Evolutionary conservation across 2,797 vertebrate species (phyloP).

Genomic region (Poeciliopsis turneri): DNA sequence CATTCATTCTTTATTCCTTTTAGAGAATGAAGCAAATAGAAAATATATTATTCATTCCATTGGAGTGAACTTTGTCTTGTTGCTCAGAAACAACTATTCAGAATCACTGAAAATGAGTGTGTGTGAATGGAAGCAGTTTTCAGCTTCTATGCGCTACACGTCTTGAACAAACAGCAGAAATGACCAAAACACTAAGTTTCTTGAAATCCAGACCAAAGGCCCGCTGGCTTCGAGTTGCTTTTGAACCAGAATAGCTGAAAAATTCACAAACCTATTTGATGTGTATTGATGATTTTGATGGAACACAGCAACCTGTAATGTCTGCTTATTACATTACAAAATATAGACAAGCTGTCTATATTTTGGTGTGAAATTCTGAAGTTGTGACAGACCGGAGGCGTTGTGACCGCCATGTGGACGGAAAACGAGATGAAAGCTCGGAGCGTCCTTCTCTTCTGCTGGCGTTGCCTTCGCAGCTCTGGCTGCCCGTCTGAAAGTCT

Average conservation of each 20-base stretch:
- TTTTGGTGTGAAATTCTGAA: background rate
- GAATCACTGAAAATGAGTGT: background rate
- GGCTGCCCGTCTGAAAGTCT: background rate
- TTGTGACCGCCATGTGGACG: background rate
- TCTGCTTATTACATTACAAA: too few species aligned
- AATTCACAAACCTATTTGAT: too few species aligned
- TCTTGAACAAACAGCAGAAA: too few species aligned
- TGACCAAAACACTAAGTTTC: too few species aligned
- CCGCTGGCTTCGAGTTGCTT: too few species aligned
- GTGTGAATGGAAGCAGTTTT: too few species aligned
- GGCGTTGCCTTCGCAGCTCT: slow-evolving; percentile 1
- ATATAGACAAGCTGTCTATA: background rate
- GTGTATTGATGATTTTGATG: too few species aligned
- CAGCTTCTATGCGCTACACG: too few species aligned
- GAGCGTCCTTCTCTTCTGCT: background rate
- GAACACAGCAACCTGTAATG: too few species aligned
- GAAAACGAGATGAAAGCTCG: background rate
- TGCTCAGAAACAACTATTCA: background rate
- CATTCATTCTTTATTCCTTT: background rate
- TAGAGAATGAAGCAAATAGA: background rate
- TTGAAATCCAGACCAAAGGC: too few species aligned
- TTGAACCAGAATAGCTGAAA: too few species aligned
- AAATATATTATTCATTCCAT: background rate
- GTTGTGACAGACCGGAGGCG: background rate
- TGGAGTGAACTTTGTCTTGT: background rate